These are phyloP conservation scores for Tiaroga cobitis DNA, from an alignment of 2,797 vertebrate species.

Conservation along the genomic window DNA sequence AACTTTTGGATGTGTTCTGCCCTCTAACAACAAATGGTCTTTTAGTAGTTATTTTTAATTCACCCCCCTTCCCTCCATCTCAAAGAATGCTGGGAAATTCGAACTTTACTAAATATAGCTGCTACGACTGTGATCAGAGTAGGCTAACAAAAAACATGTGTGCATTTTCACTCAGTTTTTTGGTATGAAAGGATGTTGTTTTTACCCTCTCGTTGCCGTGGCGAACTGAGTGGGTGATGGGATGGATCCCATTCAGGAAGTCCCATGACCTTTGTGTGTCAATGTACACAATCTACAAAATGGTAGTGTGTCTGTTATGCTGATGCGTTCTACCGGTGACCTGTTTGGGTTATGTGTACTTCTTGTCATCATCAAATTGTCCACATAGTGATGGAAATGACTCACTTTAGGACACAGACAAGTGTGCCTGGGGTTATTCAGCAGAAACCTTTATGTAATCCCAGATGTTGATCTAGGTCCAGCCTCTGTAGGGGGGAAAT, in stretches of 20 bases:
- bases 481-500: not conserved
- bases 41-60: constrained; percentile 27
- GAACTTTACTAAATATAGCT: constrained; percentile 16
- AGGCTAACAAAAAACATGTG: constrained; percentile 47
- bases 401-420: constrained; percentile 12
- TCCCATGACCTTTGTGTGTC: constrained; percentile 60
- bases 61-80: not conserved
- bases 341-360: constrained; percentile 4
- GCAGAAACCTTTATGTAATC: constrained; percentile 27
- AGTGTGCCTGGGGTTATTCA: not conserved
- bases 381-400: constrained; percentile 25
- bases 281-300: constrained; percentile 22
- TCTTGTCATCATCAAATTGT: not conserved
- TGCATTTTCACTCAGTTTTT: constrained; percentile 43
- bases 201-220: constrained; percentile 44
- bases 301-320: constrained; percentile 56
- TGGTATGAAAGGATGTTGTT: constrained; percentile 4
- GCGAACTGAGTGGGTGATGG: constrained; percentile 48
- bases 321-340: constrained; percentile 12
- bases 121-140: constrained; percentile 13
- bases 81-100: constrained; percentile 20
- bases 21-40: constrained; percentile 14
- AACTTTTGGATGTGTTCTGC: not conserved
- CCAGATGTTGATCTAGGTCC: constrained; percentile 37
- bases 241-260: constrained; percentile 57